These are phyloP conservation scores for Bostrychus sinensis DNA, from an alignment of 2,113 vertebrate genomes.

Conservation along the genomic window DNA sequence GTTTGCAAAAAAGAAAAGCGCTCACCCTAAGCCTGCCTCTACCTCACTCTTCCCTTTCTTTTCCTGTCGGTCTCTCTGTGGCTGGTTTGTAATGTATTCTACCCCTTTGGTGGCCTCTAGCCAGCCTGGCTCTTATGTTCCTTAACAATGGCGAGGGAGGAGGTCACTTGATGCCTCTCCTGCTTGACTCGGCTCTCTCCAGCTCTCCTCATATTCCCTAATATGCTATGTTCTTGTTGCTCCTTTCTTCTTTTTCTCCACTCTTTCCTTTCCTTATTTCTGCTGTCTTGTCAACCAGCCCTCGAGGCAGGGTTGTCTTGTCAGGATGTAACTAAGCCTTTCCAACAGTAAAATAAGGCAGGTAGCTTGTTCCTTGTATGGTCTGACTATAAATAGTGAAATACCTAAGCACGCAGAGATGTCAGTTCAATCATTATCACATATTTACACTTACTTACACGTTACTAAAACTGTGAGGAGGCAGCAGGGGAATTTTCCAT, in stretches of 20 bases:
- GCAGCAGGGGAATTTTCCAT: conserved; percentile 70
- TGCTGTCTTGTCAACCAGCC: conserved; percentile 19
- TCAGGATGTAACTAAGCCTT: conserved; percentile 50
- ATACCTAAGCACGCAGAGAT: background rate
- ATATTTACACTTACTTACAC: background rate
- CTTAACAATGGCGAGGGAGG: conserved; percentile 71
- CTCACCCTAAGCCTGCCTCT: conserved; percentile 5
- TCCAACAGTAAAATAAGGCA: background rate
- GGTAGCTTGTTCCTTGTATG: background rate
- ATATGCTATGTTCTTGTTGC: conserved; percentile 51
- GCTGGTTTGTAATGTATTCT: conserved; percentile 68
- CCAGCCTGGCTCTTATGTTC: conserved; percentile 65
- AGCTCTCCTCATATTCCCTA: conserved; percentile 59
- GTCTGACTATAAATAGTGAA: background rate
- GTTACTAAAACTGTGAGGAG: conserved; percentile 36
- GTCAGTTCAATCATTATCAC: background rate
- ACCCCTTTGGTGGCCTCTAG: conserved; percentile 69
- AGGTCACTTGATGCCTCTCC: conserved; percentile 73
- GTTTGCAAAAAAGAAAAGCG: conserved; percentile 28
- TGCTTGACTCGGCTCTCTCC: conserved; percentile 55
- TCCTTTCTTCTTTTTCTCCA: conserved; percentile 45
- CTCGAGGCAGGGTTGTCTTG: conserved; percentile 69
- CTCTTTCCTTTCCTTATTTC: conserved; percentile 15
- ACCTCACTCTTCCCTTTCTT: conserved; percentile 19
- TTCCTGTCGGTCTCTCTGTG: conserved; percentile 21